Percentiles rank a stretch among this genome's conserved stretches.
Evolutionary conservation across 2,113 vertebrate species (phyloP).

Genomic region (Leucopsar rothschildi): DNA sequence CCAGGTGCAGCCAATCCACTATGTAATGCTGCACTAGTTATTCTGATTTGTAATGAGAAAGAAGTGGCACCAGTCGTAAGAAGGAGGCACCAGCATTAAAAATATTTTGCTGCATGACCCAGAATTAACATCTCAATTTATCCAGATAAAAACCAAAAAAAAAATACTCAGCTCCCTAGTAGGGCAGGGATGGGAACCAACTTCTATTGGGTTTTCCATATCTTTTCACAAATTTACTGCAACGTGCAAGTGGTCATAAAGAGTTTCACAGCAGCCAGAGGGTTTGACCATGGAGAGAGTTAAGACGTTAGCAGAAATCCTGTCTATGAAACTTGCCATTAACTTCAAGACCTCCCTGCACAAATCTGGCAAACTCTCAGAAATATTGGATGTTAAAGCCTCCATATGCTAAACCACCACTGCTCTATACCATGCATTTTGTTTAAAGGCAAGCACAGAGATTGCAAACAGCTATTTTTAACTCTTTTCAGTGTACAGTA

Average conservation of each 20-base stretch:
- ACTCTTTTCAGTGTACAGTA: slow-evolving; percentile 50
- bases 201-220: background rate
- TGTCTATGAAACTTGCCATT: background rate
- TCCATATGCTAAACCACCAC: slow-evolving; percentile 4
- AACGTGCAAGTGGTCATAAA: background rate
- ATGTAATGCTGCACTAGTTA: background rate
- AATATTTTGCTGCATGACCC: background rate
- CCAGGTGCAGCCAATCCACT: slow-evolving; percentile 21
- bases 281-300: background rate
- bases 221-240: background rate
- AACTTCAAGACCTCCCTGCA: background rate
- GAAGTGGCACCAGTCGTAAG: background rate
- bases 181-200: background rate
- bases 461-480: slow-evolving; percentile 57
- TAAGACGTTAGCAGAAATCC: background rate
- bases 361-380: background rate
- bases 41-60: background rate
- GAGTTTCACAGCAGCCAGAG: background rate
- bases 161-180: background rate
- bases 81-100: background rate
- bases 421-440: background rate
- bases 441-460: slow-evolving; percentile 24
- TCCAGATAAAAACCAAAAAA: background rate
- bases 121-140: background rate
- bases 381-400: background rate